These are phyloP conservation scores for Haliclystus octoradiatus DNA, from an alignment of 30 jellyfish, hydroid and myxozoan species.

Conservation along the genomic window DNA sequence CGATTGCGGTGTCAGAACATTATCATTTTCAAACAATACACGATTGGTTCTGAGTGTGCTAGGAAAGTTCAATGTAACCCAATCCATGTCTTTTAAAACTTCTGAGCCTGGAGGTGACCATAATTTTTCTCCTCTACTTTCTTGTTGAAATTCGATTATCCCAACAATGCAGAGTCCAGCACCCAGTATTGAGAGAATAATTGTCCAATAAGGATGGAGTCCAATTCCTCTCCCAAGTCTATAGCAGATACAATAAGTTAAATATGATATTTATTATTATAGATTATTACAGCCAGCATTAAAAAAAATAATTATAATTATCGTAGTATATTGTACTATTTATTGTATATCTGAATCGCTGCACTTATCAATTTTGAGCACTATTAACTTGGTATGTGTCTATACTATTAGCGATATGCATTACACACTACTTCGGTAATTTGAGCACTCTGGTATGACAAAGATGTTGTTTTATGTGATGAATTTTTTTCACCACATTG, in stretches of 20 bases:
- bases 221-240: conserved; percentile 54
- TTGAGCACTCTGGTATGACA: no score
- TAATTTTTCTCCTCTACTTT: conserved; percentile 68
- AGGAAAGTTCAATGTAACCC: conserved; percentile 36
- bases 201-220: conserved; percentile 26
- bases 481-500: no score
- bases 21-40: conserved; percentile 30
- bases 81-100: conserved; percentile 29
- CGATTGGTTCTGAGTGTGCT: conserved; percentile 18
- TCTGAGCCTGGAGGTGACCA: conserved; percentile 75
- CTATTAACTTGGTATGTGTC: no score
- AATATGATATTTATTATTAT: no score
- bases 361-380: no score
- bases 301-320: no score
- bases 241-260: not conserved
- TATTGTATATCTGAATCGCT: no score
- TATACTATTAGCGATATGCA: no score
- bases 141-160: conserved; percentile 34
- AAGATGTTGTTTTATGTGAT: no score
- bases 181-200: conserved; percentile 19
- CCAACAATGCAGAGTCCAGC: conserved; percentile 66
- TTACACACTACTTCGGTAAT: no score
- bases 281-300: no score
- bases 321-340: no score
- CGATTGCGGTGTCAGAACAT: conserved; percentile 35